phyloP scores from a whole-genome alignment of 1,140 invertebrate genomes.

The Caerostris darwini region DNA sequence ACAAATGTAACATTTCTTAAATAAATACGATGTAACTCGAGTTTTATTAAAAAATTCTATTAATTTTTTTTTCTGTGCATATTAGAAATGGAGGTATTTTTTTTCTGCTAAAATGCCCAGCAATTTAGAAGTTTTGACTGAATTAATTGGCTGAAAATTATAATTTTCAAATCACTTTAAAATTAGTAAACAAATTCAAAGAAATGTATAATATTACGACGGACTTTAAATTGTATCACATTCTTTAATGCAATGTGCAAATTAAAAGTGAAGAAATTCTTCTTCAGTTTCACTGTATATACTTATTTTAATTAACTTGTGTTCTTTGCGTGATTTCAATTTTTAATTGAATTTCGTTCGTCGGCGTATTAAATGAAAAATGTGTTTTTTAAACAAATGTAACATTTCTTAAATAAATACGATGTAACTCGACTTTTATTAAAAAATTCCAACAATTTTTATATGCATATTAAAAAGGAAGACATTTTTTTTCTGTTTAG shows the following conservation, averaged over 20 bases:
- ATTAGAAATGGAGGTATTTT: neutral
- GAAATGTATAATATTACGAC: too few species aligned
- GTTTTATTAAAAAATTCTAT: too few species aligned
- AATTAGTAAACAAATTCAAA: too few species aligned
- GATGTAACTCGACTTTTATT: neutral
- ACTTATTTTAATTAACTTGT: neutral
- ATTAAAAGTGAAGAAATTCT: too few species aligned
- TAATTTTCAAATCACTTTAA: too few species aligned
- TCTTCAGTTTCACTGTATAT: neutral
- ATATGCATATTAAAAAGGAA: neutral
- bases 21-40: too few species aligned
- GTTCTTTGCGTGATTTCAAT: neutral
- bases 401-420: neutral
- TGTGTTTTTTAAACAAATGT: neutral
- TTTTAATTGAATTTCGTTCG: conserved; percentile 16
- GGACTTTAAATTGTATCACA: too few species aligned
- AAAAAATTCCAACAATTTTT: neutral
- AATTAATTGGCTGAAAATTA: too few species aligned
- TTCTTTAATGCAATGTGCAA: too few species aligned
- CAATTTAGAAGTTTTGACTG: too few species aligned
- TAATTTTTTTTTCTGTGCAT: too few species aligned
- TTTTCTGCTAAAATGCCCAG: neutral
- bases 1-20: too few species aligned
- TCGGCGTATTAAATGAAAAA: neutral
- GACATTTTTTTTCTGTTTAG: neutral